Conservation (phyloP, 2,113 vertebrate species). For the Gallinago media region DNA sequence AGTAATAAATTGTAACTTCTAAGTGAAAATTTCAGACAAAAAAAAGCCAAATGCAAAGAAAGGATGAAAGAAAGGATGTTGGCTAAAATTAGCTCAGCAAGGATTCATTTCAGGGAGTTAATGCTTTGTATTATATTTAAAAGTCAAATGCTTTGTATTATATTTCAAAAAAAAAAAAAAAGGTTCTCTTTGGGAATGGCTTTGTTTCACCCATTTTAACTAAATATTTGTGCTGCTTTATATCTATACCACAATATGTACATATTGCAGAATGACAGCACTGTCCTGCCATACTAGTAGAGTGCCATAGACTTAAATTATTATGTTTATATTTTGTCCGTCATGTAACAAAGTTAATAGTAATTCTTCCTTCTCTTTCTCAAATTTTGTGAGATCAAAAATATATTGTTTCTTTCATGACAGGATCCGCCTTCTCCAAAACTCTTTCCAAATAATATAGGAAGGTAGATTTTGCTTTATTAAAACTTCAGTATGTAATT, state of each 20-base stretch:
- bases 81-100: neutral
- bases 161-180: neutral
- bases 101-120: neutral
- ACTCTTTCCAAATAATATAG: neutral
- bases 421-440: neutral
- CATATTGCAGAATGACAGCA: neutral
- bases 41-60: neutral
- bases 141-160: neutral
- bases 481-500: neutral
- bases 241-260: neutral
- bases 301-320: neutral
- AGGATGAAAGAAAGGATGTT: neutral
- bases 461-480: neutral
- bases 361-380: neutral
- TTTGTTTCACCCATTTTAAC: neutral
- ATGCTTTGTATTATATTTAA: neutral
- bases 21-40: neutral
- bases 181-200: rapidly evolving
- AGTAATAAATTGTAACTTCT: conserved; percentile 6
- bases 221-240: neutral
- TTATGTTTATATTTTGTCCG: neutral
- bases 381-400: neutral
- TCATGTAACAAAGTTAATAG: neutral
- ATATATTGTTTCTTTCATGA: neutral
- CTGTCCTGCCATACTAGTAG: neutral